Evolutionary conservation across 2,113 vertebrate species (phyloP).

Genomic region (Pao palembangensis): DNA sequence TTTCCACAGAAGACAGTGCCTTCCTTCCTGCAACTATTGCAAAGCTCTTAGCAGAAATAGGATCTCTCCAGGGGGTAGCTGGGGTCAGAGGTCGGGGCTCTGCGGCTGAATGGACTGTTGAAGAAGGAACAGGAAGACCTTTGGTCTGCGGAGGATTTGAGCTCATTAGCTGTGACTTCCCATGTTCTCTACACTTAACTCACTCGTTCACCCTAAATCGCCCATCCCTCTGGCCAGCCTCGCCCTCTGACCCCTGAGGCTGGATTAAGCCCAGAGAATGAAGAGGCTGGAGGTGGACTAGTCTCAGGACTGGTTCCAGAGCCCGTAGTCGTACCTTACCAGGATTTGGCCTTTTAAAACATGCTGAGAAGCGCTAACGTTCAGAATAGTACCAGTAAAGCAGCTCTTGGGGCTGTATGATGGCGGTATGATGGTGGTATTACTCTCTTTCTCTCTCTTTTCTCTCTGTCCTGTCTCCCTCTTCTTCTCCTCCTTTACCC

Average conservation of each 20-base stretch:
- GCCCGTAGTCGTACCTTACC: too few species aligned
- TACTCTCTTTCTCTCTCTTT: too few species aligned
- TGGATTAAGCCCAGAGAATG: slow-evolving; percentile 24
- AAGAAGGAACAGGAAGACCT: slow-evolving; percentile 47
- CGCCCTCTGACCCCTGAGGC: slow-evolving; percentile 6
- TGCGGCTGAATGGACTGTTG: slow-evolving; percentile 29
- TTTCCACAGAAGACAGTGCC: background rate
- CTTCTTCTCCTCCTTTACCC: too few species aligned
- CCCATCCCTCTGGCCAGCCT: background rate
- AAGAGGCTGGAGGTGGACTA: slow-evolving; percentile 8
- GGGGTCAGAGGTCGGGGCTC: slow-evolving; percentile 22
- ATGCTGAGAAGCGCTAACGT: too few species aligned
- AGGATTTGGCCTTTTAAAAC: too few species aligned
- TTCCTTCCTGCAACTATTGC: background rate
- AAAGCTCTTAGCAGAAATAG: background rate
- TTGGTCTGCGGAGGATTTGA: slow-evolving; percentile 51
- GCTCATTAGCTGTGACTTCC: slow-evolving; percentile 56
- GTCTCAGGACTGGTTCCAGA: too few species aligned
- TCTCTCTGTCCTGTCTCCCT: too few species aligned
- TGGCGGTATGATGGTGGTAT: too few species aligned
- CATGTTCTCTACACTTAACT: slow-evolving; percentile 30
- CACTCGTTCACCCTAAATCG: slow-evolving; percentile 43
- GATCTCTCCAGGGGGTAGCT: slow-evolving; percentile 8
- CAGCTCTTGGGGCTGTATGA: too few species aligned
- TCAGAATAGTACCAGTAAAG: too few species aligned